Evolutionary conservation across 92 coral and sea anemone species (phyloP).

Genomic region (Zoanthus gigantus): DNA sequence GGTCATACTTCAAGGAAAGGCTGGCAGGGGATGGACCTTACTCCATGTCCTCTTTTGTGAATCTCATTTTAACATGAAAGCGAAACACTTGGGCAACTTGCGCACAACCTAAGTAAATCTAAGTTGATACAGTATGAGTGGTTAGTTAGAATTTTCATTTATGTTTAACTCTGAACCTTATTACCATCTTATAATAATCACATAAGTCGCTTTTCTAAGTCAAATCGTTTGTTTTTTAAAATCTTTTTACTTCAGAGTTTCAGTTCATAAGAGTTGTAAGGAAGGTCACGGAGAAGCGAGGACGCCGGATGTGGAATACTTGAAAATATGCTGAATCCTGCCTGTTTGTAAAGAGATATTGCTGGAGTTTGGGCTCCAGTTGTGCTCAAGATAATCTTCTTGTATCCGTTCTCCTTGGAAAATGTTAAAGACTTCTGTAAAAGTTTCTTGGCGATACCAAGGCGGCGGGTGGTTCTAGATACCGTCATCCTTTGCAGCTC

Average conservation of each 20-base stretch:
- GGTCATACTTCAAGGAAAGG: background rate
- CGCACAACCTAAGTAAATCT: no score
- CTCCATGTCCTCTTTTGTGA: background rate
- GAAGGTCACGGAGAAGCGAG: conserved; percentile 32
- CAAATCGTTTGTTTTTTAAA: background rate
- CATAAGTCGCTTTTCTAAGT: background rate
- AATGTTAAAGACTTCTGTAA: conserved; percentile 61
- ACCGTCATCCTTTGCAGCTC: conserved; percentile 90
- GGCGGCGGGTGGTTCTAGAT: conserved; percentile 67
- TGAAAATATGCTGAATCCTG: conserved; percentile 40
- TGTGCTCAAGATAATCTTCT: conserved; percentile 72
- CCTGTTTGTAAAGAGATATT: conserved; percentile 74
- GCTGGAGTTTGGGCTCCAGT: conserved; percentile 88
- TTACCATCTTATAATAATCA: background rate
- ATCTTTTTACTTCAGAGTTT: background rate
- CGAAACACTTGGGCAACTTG: background rate
- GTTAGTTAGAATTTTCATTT: background rate
- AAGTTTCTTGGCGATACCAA: conserved; percentile 81
- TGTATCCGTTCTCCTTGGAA: conserved; percentile 60
- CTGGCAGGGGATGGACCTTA: background rate
- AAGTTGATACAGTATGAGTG: no score
- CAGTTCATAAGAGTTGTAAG: conserved; percentile 43
- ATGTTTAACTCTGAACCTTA: background rate
- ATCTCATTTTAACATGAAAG: background rate
- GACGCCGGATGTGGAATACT: conserved; percentile 44